A percentile compares a stretch with the other conserved stretches of the same genome.
These are phyloP conservation scores for Melanotus villosus DNA, from an alignment of 2,888 invertebrate species.

Conservation along the genomic window DNA sequence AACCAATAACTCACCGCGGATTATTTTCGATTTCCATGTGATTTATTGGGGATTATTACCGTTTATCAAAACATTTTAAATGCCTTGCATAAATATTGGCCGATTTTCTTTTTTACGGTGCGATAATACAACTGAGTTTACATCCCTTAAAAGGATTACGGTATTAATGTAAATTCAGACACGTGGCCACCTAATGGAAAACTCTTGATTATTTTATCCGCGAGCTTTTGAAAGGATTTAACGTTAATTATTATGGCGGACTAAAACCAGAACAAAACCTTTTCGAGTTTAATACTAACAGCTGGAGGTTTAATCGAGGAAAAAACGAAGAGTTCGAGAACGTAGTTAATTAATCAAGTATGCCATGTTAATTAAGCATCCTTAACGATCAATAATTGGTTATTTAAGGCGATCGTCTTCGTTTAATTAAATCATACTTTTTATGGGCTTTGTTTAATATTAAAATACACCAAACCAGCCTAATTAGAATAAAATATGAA, in stretches of 20 bases:
- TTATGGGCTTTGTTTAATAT: too few relatives aligned
- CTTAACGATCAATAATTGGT: too few relatives aligned
- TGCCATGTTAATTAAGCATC: too few relatives aligned
- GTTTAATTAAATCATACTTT: too few relatives aligned
- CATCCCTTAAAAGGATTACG: constrained; percentile 17
- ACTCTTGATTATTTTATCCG: constrained; percentile 6
- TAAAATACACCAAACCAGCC: too few relatives aligned
- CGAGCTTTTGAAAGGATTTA: constrained; percentile 1
- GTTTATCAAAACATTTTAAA: constrained; percentile 37
- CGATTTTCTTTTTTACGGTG: not conserved
- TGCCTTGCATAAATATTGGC: constrained; percentile 9
- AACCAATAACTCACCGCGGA: constrained; percentile 38
- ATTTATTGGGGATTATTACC: constrained; percentile 38
- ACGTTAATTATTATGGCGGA: not conserved
- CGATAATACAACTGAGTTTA: not conserved
- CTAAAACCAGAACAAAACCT: not conserved
- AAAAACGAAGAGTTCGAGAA: too few relatives aligned
- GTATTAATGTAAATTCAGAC: constrained; percentile 5
- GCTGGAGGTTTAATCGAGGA: too few relatives aligned
- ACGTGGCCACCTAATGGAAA: constrained; percentile 10
- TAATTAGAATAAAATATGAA: too few relatives aligned
- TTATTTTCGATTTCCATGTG: constrained; percentile 37
- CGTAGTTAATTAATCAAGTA: too few relatives aligned
- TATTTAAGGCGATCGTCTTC: too few relatives aligned
- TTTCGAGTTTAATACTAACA: too few relatives aligned